A percentile compares a stretch with the other conserved stretches of the same genome.
Conservation (phyloP, 2,797 vertebrate genomes). For the Cynopterus sphinx region DNA sequence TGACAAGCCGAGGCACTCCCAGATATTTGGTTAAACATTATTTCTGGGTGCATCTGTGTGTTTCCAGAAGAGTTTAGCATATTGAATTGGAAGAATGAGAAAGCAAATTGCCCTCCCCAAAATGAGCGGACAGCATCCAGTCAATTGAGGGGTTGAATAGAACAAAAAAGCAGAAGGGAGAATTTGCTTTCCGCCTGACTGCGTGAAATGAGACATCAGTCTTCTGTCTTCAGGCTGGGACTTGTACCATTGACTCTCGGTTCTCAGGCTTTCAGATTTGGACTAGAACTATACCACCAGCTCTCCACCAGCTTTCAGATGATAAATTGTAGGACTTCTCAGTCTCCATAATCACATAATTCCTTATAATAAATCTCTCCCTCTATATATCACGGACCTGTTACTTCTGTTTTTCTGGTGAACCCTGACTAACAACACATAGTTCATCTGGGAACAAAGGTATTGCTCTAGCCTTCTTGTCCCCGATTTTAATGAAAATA, state of each 20-base stretch:
- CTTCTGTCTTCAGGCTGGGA: not conserved
- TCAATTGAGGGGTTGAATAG: not conserved
- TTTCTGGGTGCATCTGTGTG: not conserved
- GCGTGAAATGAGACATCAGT: not conserved
- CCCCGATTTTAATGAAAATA: slow-evolving; percentile 9
- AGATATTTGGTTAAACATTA: not conserved
- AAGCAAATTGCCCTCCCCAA: not conserved
- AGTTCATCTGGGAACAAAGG: slow-evolving; percentile 3
- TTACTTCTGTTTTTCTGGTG: not conserved
- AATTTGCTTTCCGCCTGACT: not conserved
- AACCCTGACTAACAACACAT: not conserved
- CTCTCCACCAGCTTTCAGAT: not conserved
- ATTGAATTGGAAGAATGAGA: not conserved
- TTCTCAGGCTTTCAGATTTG: too few species aligned
- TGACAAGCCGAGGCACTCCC: not conserved
- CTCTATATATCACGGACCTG: not conserved
- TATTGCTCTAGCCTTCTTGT: not conserved
- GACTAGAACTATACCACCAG: not conserved
- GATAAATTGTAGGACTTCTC: not conserved
- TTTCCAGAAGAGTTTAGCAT: not conserved
- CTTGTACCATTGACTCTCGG: not conserved
- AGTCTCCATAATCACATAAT: not conserved
- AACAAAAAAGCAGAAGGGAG: not conserved
- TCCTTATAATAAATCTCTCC: not conserved
- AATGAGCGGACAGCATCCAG: not conserved